Evolutionary conservation across 2,797 vertebrate species (phyloP).

Genomic region (Schizothorax lantsangensis): DNA sequence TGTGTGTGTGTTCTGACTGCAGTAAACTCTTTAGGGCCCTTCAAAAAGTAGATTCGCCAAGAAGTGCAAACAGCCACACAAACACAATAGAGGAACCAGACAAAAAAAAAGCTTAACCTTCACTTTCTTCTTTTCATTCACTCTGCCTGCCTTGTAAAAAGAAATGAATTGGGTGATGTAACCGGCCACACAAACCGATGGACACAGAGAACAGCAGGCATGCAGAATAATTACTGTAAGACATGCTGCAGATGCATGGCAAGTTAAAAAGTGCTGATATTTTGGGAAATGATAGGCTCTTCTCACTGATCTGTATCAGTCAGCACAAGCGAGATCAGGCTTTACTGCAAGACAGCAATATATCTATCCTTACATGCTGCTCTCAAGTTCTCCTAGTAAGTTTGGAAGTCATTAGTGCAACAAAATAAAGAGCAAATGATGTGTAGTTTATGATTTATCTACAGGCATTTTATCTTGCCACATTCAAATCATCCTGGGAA

Average conservation of each 20-base stretch:
- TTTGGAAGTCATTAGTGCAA: not conserved
- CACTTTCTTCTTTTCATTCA: constrained; percentile 26
- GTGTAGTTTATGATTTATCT: constrained; percentile 16
- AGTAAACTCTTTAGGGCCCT: constrained; percentile 22
- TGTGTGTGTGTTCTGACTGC: constrained; percentile 1
- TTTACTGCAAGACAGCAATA: not conserved
- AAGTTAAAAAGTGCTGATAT: not conserved
- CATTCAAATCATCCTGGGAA: not conserved
- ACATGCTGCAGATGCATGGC: not conserved
- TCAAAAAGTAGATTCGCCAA: constrained; percentile 1
- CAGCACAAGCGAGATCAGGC: not conserved
- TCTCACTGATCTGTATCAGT: not conserved
- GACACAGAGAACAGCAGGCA: constrained; percentile 5
- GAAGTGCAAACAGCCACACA: constrained; percentile 31
- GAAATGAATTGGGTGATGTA: constrained; percentile 3
- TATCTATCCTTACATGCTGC: not conserved
- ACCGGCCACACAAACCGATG: not conserved
- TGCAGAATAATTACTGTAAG: constrained; percentile 1
- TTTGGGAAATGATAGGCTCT: not conserved
- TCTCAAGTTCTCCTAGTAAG: not conserved
- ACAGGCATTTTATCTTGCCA: not conserved
- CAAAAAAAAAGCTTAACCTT: constrained; percentile 43
- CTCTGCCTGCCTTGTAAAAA: constrained; percentile 15
- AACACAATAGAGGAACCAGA: constrained; percentile 10
- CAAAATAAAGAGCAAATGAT: not conserved